Evolutionary conservation across 2,888 invertebrate genomes (phyloP).

Genomic region (Microplitis manilae): DNA sequence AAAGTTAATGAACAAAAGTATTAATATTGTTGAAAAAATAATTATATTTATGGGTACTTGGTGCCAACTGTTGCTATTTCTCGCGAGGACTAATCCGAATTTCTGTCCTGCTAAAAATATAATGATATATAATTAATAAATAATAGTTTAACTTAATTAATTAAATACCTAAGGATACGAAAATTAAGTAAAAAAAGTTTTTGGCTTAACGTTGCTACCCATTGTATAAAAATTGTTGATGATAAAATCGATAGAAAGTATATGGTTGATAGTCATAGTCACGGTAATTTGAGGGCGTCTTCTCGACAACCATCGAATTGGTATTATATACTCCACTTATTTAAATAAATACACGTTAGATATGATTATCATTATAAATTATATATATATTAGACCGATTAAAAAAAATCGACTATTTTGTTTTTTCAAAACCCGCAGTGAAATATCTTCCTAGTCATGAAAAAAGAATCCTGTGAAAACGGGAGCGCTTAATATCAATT

Average conservation of each 20-base stretch:
- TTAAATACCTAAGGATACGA: no score
- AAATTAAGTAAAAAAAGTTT: background rate
- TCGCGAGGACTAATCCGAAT: no score
- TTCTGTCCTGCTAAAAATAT: no score
- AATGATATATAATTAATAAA: no score
- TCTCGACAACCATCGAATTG: slow-evolving; percentile 25
- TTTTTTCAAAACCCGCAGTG: no score
- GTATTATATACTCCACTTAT: slow-evolving; percentile 17
- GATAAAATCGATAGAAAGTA: background rate
- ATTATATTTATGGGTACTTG: background rate
- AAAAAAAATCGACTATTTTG: no score
- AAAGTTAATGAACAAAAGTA: background rate
- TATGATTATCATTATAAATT: no score
- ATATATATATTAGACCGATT: no score
- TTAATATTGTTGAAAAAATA: background rate
- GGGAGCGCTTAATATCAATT: no score
- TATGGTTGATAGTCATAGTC: slow-evolving; percentile 26
- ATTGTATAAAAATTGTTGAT: background rate
- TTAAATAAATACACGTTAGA: background rate
- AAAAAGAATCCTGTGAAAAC: no score
- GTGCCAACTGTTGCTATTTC: background rate
- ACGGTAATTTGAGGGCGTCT: slow-evolving; percentile 33
- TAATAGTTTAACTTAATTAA: no score
- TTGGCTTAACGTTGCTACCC: background rate
- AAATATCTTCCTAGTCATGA: no score